Base-by-base conservation (phyloP, 2,797 vertebrate genomes). In the Falco columbarius region DNA sequence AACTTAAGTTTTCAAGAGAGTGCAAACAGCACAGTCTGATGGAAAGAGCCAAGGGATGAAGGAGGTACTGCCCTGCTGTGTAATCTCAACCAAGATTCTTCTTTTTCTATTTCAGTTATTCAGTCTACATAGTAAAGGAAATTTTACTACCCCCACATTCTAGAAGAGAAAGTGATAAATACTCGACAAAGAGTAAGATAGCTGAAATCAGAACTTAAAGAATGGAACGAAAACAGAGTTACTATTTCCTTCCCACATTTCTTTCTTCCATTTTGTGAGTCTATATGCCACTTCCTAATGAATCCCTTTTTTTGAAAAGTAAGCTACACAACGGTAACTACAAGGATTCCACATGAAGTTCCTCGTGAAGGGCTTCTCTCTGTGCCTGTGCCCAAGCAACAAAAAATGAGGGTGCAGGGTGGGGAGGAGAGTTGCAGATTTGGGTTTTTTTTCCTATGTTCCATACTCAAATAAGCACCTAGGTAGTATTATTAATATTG, bases 161-260 rank as follows among this genome's bases (percentile, higher is more conserved):
- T 22, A 0, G 3, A 22, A 44, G 15, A 44, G 34, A 54, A 76
- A 47, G 27, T 4, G 14, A 36, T 17, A 26, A 81, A 83, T 12
- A 36, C 30, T 21, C 3, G 1, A 21, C 55, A 14, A 55, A 73
- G 32, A 74, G 6, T 26, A 32, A 54, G 12, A 10, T 6, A 36
- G 10, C 30, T 24, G 19, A n/a, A 95, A 70, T 12, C 20, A n/a
- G 29, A 91, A 6, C n/a, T 51, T 20, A 7, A 40, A 71, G 10
- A 49, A 20, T 0, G 3, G 29, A 44, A 44, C 3, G 3, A 58
- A n/a, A 11, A 5, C 5, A 1, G 8, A 7, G n/a, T 42, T 26
- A 49, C 49, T 38, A 24, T 7, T 14, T 34, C 36, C 8, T 51
- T 70, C 38, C 23, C 40, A 17, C 21, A 4, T 24, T 63, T 44